phyloP scores from a whole-genome alignment of 2,113 vertebrate genomes.

The Tursiops truncatus region DNA sequence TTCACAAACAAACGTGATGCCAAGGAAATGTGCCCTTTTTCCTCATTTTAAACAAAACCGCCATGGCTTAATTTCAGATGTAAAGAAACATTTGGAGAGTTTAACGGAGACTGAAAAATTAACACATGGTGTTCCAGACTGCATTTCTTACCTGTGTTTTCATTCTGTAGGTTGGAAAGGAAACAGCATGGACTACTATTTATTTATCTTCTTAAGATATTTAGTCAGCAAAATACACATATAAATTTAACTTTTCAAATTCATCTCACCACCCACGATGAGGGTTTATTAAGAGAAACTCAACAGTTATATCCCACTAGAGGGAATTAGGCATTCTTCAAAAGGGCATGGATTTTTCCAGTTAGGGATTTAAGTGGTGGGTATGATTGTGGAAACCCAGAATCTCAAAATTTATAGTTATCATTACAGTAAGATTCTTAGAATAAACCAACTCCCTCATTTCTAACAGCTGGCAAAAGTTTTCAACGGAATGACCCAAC shows the following conservation, averaged over 20 bases:
- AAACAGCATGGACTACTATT: not conserved
- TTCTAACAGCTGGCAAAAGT: rapidly evolving
- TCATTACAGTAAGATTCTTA: not conserved
- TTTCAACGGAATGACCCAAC: not conserved
- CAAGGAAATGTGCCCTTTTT: rapidly evolving
- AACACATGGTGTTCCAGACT: not conserved
- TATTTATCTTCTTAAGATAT: too few relatives aligned
- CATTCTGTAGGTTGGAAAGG: too few relatives aligned
- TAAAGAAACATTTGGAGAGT: not conserved
- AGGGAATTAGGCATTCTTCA: not conserved
- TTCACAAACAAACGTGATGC: not conserved
- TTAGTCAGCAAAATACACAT: too few relatives aligned
- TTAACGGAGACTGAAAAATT: not conserved
- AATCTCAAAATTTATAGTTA: not conserved
- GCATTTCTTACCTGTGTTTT: too few relatives aligned
- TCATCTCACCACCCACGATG: rapidly evolving
- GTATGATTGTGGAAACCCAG: rapidly evolving
- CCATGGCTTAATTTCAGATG: rapidly evolving
- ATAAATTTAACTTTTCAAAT: not conserved
- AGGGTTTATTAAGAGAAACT: not conserved
- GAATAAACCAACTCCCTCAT: not conserved
- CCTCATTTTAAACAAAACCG: not conserved
- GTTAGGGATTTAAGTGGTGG: too few relatives aligned
- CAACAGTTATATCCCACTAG: too few relatives aligned
- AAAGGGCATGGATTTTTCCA: not conserved